Evolutionary conservation across 2,797 vertebrate species (phyloP).

Genomic region (Luscinia luscinia): DNA sequence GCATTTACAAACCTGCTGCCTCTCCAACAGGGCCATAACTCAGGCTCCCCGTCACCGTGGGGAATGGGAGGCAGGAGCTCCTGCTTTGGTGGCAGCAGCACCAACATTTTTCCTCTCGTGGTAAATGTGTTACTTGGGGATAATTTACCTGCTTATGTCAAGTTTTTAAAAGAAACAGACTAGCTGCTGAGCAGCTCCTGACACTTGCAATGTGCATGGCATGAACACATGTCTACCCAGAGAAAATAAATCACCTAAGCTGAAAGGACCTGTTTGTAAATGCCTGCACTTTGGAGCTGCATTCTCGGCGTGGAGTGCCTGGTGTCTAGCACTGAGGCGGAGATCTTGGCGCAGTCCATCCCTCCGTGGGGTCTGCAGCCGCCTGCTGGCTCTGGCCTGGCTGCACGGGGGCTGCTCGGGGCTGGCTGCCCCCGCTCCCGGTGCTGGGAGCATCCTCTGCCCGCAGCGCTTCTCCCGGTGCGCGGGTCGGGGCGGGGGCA

Average conservation of each 20-base stretch:
- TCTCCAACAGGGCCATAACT: conserved; percentile 48
- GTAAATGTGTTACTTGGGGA: conserved; percentile 36
- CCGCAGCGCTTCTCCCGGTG: background rate
- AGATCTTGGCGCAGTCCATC: rapidly evolving
- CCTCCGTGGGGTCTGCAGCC: background rate
- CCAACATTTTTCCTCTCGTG: background rate
- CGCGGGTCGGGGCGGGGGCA: background rate
- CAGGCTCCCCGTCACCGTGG: conserved; percentile 14
- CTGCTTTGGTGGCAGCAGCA: background rate
- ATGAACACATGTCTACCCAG: background rate
- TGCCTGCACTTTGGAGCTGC: background rate
- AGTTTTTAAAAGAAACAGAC: conserved; percentile 32
- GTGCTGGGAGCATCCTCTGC: background rate
- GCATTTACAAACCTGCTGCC: conserved; percentile 49
- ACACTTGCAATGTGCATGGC: background rate
- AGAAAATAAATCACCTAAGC: background rate
- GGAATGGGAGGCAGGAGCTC: background rate
- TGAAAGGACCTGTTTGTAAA: background rate
- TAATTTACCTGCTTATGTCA: conserved; percentile 49
- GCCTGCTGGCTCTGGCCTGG: background rate
- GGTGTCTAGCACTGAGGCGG: background rate
- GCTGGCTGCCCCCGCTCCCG: rapidly evolving
- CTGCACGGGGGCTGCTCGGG: background rate
- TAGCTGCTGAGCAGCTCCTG: background rate
- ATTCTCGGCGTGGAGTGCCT: background rate